These are phyloP conservation scores for Osmoderma eremita DNA, from an alignment of 2,888 invertebrate genomes.

Conservation along the genomic window DNA sequence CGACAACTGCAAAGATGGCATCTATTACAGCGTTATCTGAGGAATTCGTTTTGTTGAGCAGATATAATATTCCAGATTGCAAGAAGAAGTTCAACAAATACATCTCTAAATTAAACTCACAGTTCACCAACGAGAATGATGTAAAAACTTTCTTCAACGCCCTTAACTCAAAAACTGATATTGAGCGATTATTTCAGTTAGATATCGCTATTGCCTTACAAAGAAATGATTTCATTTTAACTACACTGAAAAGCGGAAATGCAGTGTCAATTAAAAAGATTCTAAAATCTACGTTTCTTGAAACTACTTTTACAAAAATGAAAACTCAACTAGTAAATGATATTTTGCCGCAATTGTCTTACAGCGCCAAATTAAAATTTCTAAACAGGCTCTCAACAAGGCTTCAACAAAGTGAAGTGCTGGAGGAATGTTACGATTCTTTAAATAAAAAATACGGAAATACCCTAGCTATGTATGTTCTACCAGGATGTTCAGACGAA, in stretches of 20 bases:
- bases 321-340: neutral
- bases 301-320: neutral
- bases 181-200: neutral
- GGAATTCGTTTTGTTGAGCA: neutral
- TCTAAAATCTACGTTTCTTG: neutral
- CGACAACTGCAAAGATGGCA: neutral
- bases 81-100: neutral
- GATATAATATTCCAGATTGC: neutral
- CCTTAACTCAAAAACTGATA: neutral
- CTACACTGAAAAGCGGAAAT: neutral
- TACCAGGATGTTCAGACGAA: slow-evolving; percentile 10
- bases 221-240: neutral
- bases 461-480: neutral
- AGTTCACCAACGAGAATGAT: neutral
- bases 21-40: neutral
- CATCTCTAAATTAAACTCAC: neutral
- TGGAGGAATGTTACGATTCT: neutral
- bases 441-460: neutral
- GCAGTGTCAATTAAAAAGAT: neutral
- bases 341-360: neutral
- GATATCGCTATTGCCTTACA: neutral
- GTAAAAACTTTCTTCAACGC: neutral
- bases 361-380: neutral
- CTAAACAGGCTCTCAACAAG: neutral
- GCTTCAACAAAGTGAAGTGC: neutral